phyloP scores from a whole-genome alignment of 2,113 vertebrate genomes.

The Camarhynchus parvulus region DNA sequence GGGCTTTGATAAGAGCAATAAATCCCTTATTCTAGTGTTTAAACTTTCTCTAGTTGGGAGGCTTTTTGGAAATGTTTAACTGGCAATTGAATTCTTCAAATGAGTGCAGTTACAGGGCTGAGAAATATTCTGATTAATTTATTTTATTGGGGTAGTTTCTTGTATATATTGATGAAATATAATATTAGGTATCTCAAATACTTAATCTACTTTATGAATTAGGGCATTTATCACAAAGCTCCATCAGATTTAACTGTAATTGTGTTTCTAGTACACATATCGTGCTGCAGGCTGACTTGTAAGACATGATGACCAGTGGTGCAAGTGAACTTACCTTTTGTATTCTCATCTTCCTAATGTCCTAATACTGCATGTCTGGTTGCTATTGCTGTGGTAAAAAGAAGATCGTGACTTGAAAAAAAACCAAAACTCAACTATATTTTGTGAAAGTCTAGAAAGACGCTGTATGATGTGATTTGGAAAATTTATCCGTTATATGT shows the following conservation, averaged over 20 bases:
- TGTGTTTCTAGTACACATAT: rapidly evolving
- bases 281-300: not conserved
- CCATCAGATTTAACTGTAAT: not conserved
- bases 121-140: not conserved
- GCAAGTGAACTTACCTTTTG: not conserved
- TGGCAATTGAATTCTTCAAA: not conserved
- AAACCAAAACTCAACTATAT: not conserved
- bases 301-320: not conserved
- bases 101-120: not conserved
- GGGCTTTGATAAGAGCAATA: not conserved
- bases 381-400: not conserved
- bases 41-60: not conserved
- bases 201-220: not conserved
- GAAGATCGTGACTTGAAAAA: rapidly evolving
- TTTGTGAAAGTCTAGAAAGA: not conserved
- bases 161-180: not conserved
- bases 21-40: not conserved
- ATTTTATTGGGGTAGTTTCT: not conserved
- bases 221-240: not conserved
- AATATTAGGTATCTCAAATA: not conserved
- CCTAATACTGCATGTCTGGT: not conserved
- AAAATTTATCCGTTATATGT: not conserved
- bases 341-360: not conserved
- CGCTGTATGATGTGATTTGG: not conserved
- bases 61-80: not conserved